Evolutionary conservation across 1,140 invertebrate species (phyloP).

Genomic region (Oscheius sp.): DNA sequence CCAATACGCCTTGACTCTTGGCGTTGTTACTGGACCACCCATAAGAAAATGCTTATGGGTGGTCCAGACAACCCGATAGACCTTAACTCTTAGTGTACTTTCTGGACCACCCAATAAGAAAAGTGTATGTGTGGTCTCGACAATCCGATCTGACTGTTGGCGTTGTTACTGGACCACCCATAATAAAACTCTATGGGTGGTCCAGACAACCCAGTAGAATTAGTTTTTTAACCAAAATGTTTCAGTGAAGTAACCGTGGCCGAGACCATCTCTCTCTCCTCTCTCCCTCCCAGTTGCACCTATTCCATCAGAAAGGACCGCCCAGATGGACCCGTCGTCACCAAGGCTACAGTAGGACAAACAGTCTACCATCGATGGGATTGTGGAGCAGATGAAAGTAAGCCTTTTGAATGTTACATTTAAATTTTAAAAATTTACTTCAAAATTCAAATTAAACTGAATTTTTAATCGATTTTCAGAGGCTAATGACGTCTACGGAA

Average conservation of each 20-base stretch:
- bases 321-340: conserved; percentile 31
- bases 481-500: conserved; percentile 32
- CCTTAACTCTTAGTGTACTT: too few relatives aligned
- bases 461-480: conserved; percentile 25
- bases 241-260: conserved; percentile 32
- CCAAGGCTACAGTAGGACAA: conserved; percentile 31
- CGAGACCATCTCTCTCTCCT: conserved; percentile 34
- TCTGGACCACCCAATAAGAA: too few relatives aligned
- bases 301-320: conserved; percentile 38
- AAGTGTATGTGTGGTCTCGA: not conserved
- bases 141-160: too few relatives aligned
- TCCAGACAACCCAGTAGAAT: too few relatives aligned
- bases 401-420: not conserved
- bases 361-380: conserved; percentile 45
- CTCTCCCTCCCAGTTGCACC: conserved; percentile 35
- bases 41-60: too few relatives aligned
- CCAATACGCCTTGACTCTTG: too few relatives aligned
- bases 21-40: too few relatives aligned
- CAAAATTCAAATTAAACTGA: not conserved
- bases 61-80: too few relatives aligned
- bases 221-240: not conserved
- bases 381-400: conserved; percentile 30
- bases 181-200: too few relatives aligned
- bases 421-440: not conserved
- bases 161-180: too few relatives aligned